Conservation (phyloP, 2,888 invertebrate genomes). For the Drosophila kuntzei region DNA sequence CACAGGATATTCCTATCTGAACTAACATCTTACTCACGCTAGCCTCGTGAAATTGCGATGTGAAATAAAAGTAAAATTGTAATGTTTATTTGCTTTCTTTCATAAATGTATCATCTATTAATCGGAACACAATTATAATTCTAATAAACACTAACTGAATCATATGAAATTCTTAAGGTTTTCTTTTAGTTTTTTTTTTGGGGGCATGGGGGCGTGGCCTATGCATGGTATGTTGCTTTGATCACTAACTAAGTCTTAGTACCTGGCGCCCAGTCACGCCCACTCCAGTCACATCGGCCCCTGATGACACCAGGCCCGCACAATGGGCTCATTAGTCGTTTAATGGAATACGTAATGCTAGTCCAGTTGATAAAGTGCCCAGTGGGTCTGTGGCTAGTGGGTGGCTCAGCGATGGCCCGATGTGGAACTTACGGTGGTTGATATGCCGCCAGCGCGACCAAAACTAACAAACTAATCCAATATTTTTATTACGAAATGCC, state of each 20-base stretch:
- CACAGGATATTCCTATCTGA: too few relatives aligned
- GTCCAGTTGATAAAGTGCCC: constrained; percentile 70
- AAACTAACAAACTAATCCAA: constrained; percentile 82
- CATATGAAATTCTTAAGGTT: constrained; percentile 5
- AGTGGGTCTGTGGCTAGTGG: constrained; percentile 23
- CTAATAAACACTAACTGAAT: constrained; percentile 1
- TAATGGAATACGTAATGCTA: constrained; percentile 77
- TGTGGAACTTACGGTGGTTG: constrained; percentile 42
- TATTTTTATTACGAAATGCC: constrained; percentile 82
- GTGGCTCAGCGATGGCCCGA: constrained; percentile 19
- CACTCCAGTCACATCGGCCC: constrained; percentile 24
- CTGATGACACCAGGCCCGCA: constrained; percentile 56
- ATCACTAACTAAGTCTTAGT: constrained; percentile 55
- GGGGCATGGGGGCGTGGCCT: constrained; percentile 21
- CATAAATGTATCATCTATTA: not conserved
- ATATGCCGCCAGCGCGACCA: constrained; percentile 38
- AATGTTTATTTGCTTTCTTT: not conserved
- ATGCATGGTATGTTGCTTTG: constrained; percentile 35
- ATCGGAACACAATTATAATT: not conserved
- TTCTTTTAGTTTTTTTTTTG: not conserved
- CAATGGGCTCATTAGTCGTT: constrained; percentile 78
- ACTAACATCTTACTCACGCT: not conserved
- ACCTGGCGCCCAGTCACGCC: constrained; percentile 49
- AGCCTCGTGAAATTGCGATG: not conserved
- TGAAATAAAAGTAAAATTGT: too few relatives aligned